phyloP scores from a whole-genome alignment of 2,113 vertebrate species.

The Sinocyclocheilus rhinocerous region DNA sequence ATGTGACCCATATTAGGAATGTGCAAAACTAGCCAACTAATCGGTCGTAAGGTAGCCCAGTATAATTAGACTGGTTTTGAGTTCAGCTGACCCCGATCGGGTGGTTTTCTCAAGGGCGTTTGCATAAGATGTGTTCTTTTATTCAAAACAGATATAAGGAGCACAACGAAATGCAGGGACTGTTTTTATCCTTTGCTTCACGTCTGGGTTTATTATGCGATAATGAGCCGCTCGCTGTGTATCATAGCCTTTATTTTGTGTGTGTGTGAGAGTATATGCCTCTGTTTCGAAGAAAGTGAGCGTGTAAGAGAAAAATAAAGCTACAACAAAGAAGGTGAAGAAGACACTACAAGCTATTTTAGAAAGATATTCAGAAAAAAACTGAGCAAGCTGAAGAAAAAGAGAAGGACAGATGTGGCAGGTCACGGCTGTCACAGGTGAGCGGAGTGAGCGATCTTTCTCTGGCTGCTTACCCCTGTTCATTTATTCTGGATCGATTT shows the following conservation, averaged over 20 bases:
- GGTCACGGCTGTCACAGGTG: constrained; percentile 29
- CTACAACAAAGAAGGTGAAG: no score
- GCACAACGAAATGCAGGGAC: not conserved
- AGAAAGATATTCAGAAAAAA: not conserved
- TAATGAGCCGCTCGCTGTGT: not conserved
- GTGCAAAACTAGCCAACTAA: not conserved
- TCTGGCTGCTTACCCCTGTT: constrained; percentile 30
- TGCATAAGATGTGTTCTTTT: not conserved
- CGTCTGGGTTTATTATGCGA: not conserved
- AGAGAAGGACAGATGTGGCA: not conserved
- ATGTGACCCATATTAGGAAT: not conserved
- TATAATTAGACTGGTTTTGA: constrained; percentile 10
- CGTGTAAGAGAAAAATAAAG: not conserved
- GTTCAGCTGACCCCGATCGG: not conserved
- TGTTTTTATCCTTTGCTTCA: constrained; percentile 2
- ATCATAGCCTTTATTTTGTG: no score
- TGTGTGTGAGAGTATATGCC: not conserved
- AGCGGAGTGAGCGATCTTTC: constrained; percentile 28
- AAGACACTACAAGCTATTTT: not conserved
- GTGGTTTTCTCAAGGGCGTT: constrained; percentile 7
- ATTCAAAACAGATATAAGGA: not conserved
- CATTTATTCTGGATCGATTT: constrained; percentile 49
- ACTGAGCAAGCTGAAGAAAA: not conserved
- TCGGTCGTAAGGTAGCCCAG: not conserved
- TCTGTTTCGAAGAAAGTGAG: not conserved